Percentiles rank a stretch among this genome's conserved stretches.
Conservation (phyloP, 2,888 invertebrate genomes). For the Agrenia bidenticulata region DNA sequence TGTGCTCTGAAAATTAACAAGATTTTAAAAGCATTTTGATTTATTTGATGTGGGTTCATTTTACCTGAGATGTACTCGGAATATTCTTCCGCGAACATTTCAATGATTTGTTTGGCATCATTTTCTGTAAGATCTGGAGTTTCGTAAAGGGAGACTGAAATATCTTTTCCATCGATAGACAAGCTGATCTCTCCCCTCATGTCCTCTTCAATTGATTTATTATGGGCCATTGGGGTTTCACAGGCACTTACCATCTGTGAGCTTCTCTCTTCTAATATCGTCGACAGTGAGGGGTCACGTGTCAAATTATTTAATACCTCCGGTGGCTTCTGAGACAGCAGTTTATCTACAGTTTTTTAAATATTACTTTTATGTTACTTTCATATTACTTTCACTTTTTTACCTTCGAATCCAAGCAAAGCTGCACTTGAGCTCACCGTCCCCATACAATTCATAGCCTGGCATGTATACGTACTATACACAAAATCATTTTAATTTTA, state of each 20-base stretch:
- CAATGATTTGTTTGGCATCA: slow-evolving; percentile 85
- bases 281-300: slow-evolving; percentile 79
- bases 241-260: slow-evolving; percentile 70
- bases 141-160: slow-evolving; percentile 85
- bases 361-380: slow-evolving; percentile 8
- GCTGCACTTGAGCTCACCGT: slow-evolving; percentile 84
- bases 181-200: slow-evolving; percentile 79
- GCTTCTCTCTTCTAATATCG: slow-evolving; percentile 86
- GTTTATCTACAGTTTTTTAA: no score
- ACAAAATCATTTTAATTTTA: no score
- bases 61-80: slow-evolving; percentile 78
- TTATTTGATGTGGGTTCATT: no score
- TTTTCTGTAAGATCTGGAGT: slow-evolving; percentile 86
- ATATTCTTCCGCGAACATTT: slow-evolving; percentile 91
- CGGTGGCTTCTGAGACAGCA: no score
- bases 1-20: slow-evolving; percentile 65
- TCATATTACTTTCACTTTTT: no score
- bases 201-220: slow-evolving; percentile 61
- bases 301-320: no score
- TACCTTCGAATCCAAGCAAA: slow-evolving; percentile 81
- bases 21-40: no score
- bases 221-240: slow-evolving; percentile 65
- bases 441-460: slow-evolving; percentile 89
- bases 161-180: slow-evolving; percentile 88
- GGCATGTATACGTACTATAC: slow-evolving; percentile 75